Evolutionary conservation across 2,797 vertebrate species (phyloP).

Genomic region (Brachyrhaphis roseni): DNA sequence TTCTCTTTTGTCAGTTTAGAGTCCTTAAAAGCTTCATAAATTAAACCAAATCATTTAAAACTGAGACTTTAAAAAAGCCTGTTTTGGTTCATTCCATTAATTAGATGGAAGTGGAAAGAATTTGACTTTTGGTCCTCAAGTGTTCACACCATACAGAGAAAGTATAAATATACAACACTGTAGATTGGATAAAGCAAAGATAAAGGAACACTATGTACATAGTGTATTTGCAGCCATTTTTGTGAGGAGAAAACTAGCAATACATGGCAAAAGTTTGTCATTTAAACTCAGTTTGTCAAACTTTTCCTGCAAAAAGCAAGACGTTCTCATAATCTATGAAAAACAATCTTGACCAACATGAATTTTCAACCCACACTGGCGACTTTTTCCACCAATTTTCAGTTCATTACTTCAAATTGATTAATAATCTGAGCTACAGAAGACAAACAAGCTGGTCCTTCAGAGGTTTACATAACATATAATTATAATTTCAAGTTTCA

Average conservation of each 20-base stretch:
- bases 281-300: neutral
- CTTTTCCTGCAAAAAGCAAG: neutral
- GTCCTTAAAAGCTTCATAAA: neutral
- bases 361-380: neutral
- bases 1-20: neutral
- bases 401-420: neutral
- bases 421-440: neutral
- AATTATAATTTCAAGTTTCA: neutral
- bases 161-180: neutral
- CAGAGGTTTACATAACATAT: neutral
- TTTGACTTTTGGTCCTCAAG: neutral
- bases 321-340: neutral
- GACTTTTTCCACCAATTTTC: neutral
- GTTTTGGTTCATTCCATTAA: neutral
- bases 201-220: neutral
- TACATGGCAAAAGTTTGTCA: neutral
- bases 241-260: neutral
- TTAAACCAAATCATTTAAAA: conserved; percentile 7
- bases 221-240: neutral
- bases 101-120: neutral
- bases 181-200: neutral
- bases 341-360: neutral
- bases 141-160: neutral
- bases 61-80: neutral
- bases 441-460: neutral